Base-by-base conservation (phyloP, 2,113 vertebrate genomes). In the Sapayoa aenigma region DNA sequence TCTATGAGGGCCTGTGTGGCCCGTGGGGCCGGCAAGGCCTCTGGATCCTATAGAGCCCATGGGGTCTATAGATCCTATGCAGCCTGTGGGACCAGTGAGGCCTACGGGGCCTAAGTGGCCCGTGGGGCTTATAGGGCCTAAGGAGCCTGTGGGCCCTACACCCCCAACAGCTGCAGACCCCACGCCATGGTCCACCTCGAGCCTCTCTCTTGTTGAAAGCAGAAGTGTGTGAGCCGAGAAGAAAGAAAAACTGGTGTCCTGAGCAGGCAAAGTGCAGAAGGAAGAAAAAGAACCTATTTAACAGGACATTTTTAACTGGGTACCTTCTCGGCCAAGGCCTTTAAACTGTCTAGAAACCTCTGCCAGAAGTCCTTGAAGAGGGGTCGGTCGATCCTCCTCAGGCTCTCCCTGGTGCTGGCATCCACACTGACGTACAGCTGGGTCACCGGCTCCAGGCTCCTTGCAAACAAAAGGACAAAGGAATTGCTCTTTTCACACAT, bases 301-400 rank as follows among this genome's bases (percentile, higher is more conserved):
- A 5, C 42, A 84, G 42, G 31, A 24, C 42, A 50, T 47, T 82
- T n/a, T 37, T 56, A 73, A 65, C 16, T 28, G n/a, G 28, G 71
- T 97, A 99, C 99, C 99, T 99, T 99, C 97, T 99, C 98, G 94
- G 98, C 98, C 74, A 99, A 98, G n/a, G 99, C 99, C 96, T 95
- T 98, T 60, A 99, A 98, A 96, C 99, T 99, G 95, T 98, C 98
- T 8, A 99, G 97, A 95, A 99, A 99, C n/a, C 99, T 98, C 18
- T 98, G 98, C 99, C 99, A 99, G 98, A 99, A 99, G 96, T 99
- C 99, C 95, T 98, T 99, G 97, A 99, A 99, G 94, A 99, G 99
- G 2, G 99, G 99, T 27, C 98, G 98, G 94, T 99, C 99, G 3
- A 99, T 99, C 93, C 97, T 99, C 96, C 98, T 99, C 94, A 99